Base-by-base conservation (phyloP, 2,113 vertebrate species). In the Hypocryptadius cinnamomeus region DNA sequence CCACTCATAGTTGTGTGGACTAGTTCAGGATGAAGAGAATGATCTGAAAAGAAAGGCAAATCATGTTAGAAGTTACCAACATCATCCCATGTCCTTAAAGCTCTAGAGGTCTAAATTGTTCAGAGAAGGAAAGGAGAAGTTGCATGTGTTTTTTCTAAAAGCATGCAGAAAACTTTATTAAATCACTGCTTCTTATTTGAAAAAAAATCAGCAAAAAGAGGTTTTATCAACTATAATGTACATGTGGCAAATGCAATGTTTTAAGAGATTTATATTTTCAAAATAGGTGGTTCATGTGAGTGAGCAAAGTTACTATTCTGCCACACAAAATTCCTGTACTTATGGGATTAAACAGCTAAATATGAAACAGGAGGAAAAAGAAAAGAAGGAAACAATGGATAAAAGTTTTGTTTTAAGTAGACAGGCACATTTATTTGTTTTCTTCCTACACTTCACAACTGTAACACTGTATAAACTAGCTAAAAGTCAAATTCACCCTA, bases 311-410 rank as follows among this genome's bases (percentile, higher is more conserved):
- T 72, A 42, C 12, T 64, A 13, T 37, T 72, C 14, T 53, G 25
- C 13, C 22, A 48, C 0, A 0, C 1, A 4, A 3, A 81, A 84
- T 70, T 86, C 25, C 35, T 79, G 24, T 17, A n/a, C 5, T 39
- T 79, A 19, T 0, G 0, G 14, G 12, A 69, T 71, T 78, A 64
- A 68, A 85, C 10, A 91, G 37, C n/a, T 64, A 37, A 74, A 59
- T 37, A 23, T 72, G 5, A 76, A 87, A 73, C 0, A 2, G 4
- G 4, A 8, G 11, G 5, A 5, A 15, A 18, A 35, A 11, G 17
- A 45, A 44, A 53, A 68, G 2, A 60, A 18, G 5, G 53, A 61
- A 70, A 47, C 6, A 42, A 48, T 50, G 1, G 48, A 39, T 53
- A 53, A 17, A 64, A 31, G 8, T 44, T 85, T 40, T 39, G 3